phyloP scores from a whole-genome alignment of 2,113 vertebrate genomes.

The Climacteris rufus region DNA sequence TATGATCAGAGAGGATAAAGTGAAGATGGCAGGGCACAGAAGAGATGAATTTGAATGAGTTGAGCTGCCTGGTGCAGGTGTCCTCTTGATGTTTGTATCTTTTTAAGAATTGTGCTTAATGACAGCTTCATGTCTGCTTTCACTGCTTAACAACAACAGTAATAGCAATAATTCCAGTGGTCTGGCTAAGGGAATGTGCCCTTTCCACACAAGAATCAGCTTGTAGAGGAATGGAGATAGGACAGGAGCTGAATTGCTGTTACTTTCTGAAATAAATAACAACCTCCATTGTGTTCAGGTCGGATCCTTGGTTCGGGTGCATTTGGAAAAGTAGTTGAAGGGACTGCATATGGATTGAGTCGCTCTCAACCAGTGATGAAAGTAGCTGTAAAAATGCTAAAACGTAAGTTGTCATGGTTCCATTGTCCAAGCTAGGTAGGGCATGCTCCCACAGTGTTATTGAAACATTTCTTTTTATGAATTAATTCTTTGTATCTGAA shows the following conservation, averaged over 20 bases:
- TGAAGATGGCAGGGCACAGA: background rate
- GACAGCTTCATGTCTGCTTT: background rate
- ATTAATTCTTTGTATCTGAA: background rate
- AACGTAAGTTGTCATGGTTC: constrained; percentile 81
- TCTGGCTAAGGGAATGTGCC: background rate
- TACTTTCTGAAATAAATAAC: background rate
- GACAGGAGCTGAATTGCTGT: background rate
- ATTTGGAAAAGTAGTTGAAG: constrained; percentile 97
- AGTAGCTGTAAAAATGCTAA: constrained; percentile 98
- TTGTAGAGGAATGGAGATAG: background rate
- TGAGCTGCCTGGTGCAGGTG: background rate
- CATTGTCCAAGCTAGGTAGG: background rate
- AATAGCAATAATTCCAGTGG: background rate
- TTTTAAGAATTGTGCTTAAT: constrained; percentile 11
- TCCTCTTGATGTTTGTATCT: background rate
- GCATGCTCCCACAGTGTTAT: background rate
- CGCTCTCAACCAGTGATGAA: constrained; percentile 97
- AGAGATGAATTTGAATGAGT: background rate
- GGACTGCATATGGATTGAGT: constrained; percentile 93
- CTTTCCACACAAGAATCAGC: background rate
- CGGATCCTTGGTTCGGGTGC: constrained; percentile 96
- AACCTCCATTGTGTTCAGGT: constrained; percentile 68
- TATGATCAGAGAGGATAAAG: background rate
- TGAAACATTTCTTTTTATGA: background rate
- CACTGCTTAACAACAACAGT: background rate